A percentile compares a stretch with the other conserved stretches of the same genome.
These are phyloP conservation scores for Urocolius indicus DNA, from an alignment of 2,113 vertebrate genomes.

Conservation along the genomic window DNA sequence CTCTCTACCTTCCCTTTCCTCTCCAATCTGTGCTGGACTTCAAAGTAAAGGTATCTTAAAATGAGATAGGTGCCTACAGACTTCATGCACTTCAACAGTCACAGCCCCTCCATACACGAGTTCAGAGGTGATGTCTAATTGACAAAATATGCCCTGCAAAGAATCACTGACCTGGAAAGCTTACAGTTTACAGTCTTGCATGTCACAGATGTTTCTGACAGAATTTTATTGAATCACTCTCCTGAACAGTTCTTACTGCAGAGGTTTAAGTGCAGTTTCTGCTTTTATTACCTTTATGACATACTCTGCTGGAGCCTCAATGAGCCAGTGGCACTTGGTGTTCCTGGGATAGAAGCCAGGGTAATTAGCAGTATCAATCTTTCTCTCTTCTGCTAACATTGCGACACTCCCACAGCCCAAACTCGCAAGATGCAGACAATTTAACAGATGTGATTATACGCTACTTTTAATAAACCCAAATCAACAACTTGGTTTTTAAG, in stretches of 20 bases:
- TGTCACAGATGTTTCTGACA: conserved; percentile 32
- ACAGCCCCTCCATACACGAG: neutral
- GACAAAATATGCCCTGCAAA: neutral
- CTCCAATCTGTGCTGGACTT: neutral
- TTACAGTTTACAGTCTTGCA: neutral
- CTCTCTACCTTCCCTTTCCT: neutral
- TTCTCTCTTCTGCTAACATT: conserved; percentile 19
- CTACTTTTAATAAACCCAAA: neutral
- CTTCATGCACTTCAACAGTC: neutral
- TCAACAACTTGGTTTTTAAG: neutral
- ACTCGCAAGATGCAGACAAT: neutral
- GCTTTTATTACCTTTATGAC: conserved; percentile 46
- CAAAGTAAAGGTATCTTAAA: neutral
- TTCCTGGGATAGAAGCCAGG: conserved; percentile 36
- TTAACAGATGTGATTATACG: neutral
- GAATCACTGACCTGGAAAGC: conserved; percentile 12
- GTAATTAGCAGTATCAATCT: conserved; percentile 63
- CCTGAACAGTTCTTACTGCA: neutral
- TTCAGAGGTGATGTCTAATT: neutral
- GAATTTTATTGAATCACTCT: conserved; percentile 7
- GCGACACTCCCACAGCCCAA: neutral
- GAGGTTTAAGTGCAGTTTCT: conserved; percentile 30
- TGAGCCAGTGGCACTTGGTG: conserved; percentile 47
- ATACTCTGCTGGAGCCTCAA: conserved; percentile 38
- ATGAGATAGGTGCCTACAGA: neutral